Conservation (phyloP, 2,797 vertebrate species). For the Pitangus sulphuratus region DNA sequence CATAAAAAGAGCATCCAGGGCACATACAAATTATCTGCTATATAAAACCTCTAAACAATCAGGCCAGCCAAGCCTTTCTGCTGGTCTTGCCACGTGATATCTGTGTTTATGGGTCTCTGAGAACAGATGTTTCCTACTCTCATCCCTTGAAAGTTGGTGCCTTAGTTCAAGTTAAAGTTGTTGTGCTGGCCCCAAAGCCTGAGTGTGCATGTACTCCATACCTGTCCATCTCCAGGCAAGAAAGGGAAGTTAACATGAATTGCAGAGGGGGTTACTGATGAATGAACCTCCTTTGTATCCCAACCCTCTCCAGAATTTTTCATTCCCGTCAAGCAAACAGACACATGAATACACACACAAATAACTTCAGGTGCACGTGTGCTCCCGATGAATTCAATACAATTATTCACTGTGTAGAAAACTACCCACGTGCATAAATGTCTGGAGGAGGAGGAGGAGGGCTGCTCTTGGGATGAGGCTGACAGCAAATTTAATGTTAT, state of each 20-base stretch:
- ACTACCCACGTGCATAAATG: not conserved
- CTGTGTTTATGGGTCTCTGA: not conserved
- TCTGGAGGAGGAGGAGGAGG: not conserved
- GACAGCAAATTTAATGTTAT: not conserved
- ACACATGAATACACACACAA: not conserved
- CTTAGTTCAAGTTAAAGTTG: not conserved
- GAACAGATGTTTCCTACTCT: not conserved
- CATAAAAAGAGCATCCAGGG: not conserved
- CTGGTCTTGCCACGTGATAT: not conserved
- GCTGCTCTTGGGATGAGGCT: not conserved
- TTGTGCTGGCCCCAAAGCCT: not conserved
- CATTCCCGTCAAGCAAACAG: not conserved
- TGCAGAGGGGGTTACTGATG: not conserved
- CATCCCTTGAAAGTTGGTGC: not conserved
- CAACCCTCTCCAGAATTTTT: not conserved
- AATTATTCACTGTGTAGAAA: not conserved
- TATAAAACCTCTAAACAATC: not conserved
- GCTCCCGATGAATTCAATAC: not conserved
- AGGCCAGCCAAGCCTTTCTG: not conserved
- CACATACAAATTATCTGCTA: not conserved
- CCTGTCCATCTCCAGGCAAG: not conserved
- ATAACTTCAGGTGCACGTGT: not conserved
- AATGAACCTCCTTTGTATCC: not conserved
- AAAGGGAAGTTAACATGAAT: not conserved
- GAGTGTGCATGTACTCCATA: not conserved